A percentile compares a stretch with the other conserved stretches of the same genome.
phyloP scores from a whole-genome alignment of 2,113 vertebrate species.

The Paramisgurnus dabryanus region DNA sequence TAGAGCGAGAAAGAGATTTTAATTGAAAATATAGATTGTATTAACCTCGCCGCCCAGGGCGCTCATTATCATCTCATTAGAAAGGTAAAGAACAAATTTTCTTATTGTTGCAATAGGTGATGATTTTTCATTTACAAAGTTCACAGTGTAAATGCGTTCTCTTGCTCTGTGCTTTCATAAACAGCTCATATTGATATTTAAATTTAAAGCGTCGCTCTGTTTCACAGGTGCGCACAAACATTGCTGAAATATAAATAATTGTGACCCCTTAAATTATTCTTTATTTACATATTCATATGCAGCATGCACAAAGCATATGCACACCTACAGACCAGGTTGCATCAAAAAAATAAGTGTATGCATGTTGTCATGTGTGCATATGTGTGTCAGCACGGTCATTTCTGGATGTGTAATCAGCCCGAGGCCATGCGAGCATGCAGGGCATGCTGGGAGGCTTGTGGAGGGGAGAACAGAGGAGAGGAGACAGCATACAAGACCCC shows the following conservation, averaged over 20 bases:
- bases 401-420: not conserved
- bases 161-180: constrained; percentile 62
- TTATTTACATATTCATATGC: not conserved
- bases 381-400: not conserved
- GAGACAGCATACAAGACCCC: constrained; percentile 3
- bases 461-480: constrained; percentile 9
- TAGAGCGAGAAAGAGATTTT: constrained; percentile 55
- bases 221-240: constrained; percentile 3
- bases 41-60: constrained; percentile 87
- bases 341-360: not conserved
- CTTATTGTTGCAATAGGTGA: constrained; percentile 87
- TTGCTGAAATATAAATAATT: not conserved
- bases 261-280: not conserved
- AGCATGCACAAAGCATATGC: not conserved
- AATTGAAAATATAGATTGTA: constrained; percentile 85
- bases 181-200: not conserved
- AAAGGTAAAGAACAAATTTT: constrained; percentile 81
- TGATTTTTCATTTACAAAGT: constrained; percentile 77
- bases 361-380: not conserved
- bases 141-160: constrained; percentile 79
- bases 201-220: not conserved
- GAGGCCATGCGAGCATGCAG: constrained; percentile 3
- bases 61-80: constrained; percentile 90
- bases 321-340: not conserved
- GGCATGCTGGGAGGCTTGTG: constrained; percentile 26